Evolutionary conservation across 2,113 vertebrate genomes (phyloP), one percentile per base, ranked within the genome.

Genomic region (Carassius auratus): DNA sequence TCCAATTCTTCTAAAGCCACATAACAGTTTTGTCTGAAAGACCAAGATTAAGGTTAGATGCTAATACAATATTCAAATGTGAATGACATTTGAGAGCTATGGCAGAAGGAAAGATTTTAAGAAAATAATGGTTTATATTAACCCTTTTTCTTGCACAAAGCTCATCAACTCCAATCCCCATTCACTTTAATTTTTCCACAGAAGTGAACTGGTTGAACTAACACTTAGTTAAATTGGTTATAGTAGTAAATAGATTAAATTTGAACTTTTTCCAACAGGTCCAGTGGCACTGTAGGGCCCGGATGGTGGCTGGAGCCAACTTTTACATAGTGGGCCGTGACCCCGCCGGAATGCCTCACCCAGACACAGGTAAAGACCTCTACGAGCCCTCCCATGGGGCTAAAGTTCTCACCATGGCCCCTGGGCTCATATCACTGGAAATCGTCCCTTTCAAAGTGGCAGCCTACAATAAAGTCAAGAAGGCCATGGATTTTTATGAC

Each of bases 321-420:
- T 99, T 99, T 92, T 99, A 99, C 91, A 99, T 99, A 5, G 98
- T 99, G 59, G 98, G 98, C 48, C 94, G 98, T 23, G 98, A 99
- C 92, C 98, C 98, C 0, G 98, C 98, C 2, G 98, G 98, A 82
- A 96, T 99, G 97, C 97, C 97, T 5, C 98, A 99, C 83, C 98
- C 98, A 0, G 96, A 94, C 88, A 99, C 96, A 0, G 97, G 97
- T 36, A 98, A 96, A 87, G 98, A 99, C 91, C 95, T 99, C 12
- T 99, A 99, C 2, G 98, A 99, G 86, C 98, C 98, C 61, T 96
- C 94, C 4, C 98, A 99, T 0, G 98, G 98, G 0, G 97, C 98
- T 86, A 98, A 99, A 93, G 98, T 99, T 81, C 94, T 99, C 88
- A 99, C 97, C 50, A 99, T 99, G 98, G 98, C 98, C 21, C 98